phyloP scores from a whole-genome alignment of 2,797 vertebrate genomes.

The Typhlichthys eigenmanni region DNA sequence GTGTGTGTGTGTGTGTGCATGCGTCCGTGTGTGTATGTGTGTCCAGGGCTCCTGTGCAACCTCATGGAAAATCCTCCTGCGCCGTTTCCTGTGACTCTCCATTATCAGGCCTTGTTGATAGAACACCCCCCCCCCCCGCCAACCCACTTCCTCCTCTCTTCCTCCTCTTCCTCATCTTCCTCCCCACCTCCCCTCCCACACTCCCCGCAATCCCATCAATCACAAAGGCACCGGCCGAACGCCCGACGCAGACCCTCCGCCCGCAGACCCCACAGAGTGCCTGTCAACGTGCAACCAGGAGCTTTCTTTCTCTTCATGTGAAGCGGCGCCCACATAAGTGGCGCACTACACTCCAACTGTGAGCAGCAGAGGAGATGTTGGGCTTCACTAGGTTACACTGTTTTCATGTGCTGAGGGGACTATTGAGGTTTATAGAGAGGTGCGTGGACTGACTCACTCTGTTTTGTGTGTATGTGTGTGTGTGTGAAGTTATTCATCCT shows the following conservation, averaged over 20 bases:
- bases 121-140: constrained; percentile 70
- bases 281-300: constrained; percentile 34
- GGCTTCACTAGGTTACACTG: constrained; percentile 22
- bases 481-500: constrained; percentile 38
- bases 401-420: not conserved
- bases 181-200: constrained; percentile 76
- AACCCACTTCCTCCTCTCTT: constrained; percentile 74
- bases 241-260: constrained; percentile 27
- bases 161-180: constrained; percentile 64
- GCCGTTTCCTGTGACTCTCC: constrained; percentile 76
- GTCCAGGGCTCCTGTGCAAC: constrained; percentile 66
- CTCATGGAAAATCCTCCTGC: constrained; percentile 76
- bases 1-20: constrained; percentile 13
- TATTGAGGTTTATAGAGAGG: constrained; percentile 11
- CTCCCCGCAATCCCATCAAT: constrained; percentile 71
- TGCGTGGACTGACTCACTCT: constrained; percentile 46
- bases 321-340: constrained; percentile 3
- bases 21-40: constrained; percentile 14
- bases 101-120: constrained; percentile 74
- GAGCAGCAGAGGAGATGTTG: not conserved
- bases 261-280: constrained; percentile 3
- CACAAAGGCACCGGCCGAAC: constrained; percentile 63
- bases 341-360: not conserved
- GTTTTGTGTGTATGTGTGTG: constrained; percentile 12
- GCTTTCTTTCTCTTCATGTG: constrained; percentile 26